Conservation (phyloP, 2,888 invertebrate genomes). For the Julus scandinavius region DNA sequence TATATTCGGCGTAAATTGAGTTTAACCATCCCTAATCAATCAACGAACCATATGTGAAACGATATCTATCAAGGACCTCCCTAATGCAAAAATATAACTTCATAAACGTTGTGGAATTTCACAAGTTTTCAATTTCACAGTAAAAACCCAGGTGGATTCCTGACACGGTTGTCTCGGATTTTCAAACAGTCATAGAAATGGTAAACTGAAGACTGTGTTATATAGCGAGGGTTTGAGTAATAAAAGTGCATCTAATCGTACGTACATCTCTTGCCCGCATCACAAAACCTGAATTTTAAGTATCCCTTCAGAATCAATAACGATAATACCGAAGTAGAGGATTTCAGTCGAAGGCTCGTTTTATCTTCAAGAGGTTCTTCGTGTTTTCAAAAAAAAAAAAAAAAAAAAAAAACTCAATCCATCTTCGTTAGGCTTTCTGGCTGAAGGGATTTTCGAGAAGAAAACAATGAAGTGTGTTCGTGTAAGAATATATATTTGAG, state of each 20-base stretch:
- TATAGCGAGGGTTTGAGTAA: not conserved
- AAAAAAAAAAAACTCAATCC: no score
- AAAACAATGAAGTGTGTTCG: slow-evolving; percentile 34
- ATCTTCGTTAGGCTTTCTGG: slow-evolving; percentile 31
- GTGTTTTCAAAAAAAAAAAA: not conserved
- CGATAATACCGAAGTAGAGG: not conserved
- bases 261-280: not conserved
- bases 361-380: slow-evolving; percentile 20
- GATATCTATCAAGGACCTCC: no score
- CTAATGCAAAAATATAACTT: no score
- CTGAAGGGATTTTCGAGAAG: slow-evolving; percentile 12
- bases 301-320: slow-evolving; percentile 2
- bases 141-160: not conserved
- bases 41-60: no score
- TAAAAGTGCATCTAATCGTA: not conserved
- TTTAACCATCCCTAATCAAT: no score
- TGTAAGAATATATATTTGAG: slow-evolving; percentile 5
- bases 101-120: no score
- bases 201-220: no score
- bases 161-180: not conserved
- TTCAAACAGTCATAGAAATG: not conserved
- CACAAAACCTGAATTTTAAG: not conserved
- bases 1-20: no score
- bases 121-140: no score
- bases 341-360: not conserved